Conservation (phyloP, 1,140 invertebrate genomes). For the Tetramorium alpestre region DNA sequence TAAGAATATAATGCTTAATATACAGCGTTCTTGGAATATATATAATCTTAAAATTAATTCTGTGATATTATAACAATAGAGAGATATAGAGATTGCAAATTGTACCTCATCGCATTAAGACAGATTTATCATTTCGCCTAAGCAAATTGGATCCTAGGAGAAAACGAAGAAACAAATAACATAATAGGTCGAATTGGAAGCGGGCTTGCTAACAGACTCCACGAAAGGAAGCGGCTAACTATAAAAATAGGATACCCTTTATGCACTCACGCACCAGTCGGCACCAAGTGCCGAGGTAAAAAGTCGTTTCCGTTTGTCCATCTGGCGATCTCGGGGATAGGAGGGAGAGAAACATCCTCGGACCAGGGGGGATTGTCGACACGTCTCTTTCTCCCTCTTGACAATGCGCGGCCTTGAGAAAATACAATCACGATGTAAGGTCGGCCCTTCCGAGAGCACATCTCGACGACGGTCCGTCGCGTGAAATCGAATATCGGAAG, state of each 20-base stretch:
- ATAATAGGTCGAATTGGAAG: conserved; percentile 30
- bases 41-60: conserved; percentile 11
- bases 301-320: conserved; percentile 77
- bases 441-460: neutral
- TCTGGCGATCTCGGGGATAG: conserved; percentile 67
- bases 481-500: neutral
- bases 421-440: neutral
- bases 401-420: conserved; percentile 46
- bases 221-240: conserved; percentile 53
- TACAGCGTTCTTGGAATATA: neutral
- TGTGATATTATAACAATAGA: neutral
- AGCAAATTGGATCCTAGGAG: neutral
- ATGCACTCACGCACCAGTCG: conserved; percentile 70
- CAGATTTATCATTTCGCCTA: neutral
- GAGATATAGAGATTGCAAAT: neutral
- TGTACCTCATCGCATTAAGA: neutral
- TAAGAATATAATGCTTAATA: neutral
- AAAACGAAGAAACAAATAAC: conserved; percentile 1
- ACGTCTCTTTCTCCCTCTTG: conserved; percentile 9
- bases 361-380: neutral
- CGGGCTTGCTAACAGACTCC: neutral
- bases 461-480: neutral
- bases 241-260: conserved; percentile 70
- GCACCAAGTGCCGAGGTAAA: conserved; percentile 74
- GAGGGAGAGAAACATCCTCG: conserved; percentile 32